phyloP scores from a whole-genome alignment of 2,797 vertebrate species.

The Tadarida brasiliensis region DNA sequence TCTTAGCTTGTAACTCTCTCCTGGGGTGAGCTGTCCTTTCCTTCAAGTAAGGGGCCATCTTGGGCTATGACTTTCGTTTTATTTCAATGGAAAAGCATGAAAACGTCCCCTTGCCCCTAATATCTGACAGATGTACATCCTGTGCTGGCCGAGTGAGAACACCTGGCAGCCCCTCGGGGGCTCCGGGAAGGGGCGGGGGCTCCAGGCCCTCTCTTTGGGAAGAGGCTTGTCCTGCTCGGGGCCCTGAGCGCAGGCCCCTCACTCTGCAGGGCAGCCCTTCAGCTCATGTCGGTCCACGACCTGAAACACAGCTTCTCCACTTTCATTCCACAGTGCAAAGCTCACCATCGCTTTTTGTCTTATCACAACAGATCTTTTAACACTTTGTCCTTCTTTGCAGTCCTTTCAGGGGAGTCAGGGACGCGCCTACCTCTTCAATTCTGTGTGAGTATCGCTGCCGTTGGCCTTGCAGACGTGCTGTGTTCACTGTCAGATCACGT shows the following conservation, averaged over 20 bases:
- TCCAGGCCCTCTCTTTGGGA: background rate
- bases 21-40: background rate
- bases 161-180: background rate
- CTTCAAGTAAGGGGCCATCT: background rate
- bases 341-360: accelerated
- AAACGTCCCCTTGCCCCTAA: background rate
- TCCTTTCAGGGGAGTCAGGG: slow-evolving; percentile 99
- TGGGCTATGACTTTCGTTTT: background rate
- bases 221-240: background rate
- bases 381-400: slow-evolving; percentile 86
- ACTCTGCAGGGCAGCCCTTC: background rate
- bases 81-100: background rate
- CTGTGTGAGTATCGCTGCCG: slow-evolving; percentile 93
- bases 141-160: too few species aligned
- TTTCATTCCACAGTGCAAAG: background rate
- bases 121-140: background rate
- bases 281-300: accelerated
- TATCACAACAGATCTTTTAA: accelerated
- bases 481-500: accelerated
- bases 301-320: background rate
- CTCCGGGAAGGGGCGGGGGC: background rate
- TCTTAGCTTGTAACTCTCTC: background rate
- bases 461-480: accelerated
- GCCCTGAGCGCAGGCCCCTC: background rate
- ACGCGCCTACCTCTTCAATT: slow-evolving; percentile 99